These are phyloP conservation scores for Meles meles DNA, from an alignment of 2,113 vertebrate genomes.

Conservation along the genomic window DNA sequence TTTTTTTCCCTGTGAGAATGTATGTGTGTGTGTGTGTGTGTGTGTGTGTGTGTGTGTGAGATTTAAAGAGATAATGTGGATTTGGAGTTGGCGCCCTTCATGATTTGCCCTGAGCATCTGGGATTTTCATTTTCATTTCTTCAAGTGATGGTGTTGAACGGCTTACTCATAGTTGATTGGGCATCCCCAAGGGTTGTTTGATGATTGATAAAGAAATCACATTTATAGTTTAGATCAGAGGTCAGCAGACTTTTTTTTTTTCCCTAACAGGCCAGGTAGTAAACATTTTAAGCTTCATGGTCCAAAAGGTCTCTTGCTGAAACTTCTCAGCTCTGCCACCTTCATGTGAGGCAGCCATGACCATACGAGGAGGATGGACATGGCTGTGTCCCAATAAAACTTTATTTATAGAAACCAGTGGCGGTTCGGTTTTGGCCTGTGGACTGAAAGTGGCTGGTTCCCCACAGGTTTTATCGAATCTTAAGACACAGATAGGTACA, in stretches of 20 bases:
- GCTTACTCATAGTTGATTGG: not conserved
- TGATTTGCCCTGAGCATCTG: not conserved
- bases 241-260: not conserved
- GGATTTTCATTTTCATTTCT: conserved; percentile 8
- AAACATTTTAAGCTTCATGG: not conserved
- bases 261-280: not conserved
- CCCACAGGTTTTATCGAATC: not conserved
- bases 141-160: not conserved
- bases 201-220: not conserved
- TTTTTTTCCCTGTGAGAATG: not conserved
- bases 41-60: not conserved
- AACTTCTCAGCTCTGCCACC: not conserved
- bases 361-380: rapidly evolving
- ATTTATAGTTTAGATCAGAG: not conserved
- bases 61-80: not conserved
- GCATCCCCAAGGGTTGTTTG: not conserved
- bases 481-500: not conserved
- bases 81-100: not conserved
- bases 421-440: not conserved
- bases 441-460: not conserved
- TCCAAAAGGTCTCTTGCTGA: not conserved
- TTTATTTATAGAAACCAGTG: not conserved
- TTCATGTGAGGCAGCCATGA: not conserved
- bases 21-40: too few species aligned
- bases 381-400: not conserved